phyloP scores from a whole-genome alignment of 2,113 vertebrate genomes.

The Platysternon megacephalum region DNA sequence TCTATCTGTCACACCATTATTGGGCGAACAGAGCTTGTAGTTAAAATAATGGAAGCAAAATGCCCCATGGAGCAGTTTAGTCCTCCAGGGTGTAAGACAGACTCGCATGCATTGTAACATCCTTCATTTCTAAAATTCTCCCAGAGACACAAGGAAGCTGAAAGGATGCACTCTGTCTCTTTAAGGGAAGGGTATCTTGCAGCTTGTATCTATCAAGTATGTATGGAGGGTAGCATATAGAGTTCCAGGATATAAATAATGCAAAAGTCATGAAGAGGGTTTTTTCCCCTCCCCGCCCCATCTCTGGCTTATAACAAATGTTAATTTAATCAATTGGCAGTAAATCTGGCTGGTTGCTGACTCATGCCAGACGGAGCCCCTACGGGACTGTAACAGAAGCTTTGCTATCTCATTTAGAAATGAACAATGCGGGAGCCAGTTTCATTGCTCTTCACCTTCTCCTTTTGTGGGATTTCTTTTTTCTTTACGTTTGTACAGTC shows the following conservation, averaged over 20 bases:
- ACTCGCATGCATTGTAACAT: neutral
- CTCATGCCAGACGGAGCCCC: slow-evolving; percentile 88
- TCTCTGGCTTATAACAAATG: slow-evolving; percentile 91
- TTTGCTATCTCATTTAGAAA: slow-evolving; percentile 83
- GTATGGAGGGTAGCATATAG: slow-evolving; percentile 53
- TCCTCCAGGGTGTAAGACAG: slow-evolving; percentile 45
- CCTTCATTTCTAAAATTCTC: neutral
- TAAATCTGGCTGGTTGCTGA: slow-evolving; percentile 93
- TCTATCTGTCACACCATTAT: neutral
- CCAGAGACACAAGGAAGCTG: neutral
- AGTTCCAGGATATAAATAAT: slow-evolving; percentile 83
- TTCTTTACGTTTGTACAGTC: neutral
- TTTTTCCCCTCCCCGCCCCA: slow-evolving; percentile 64
- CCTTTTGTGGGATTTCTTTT: slow-evolving; percentile 1
- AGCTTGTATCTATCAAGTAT: slow-evolving; percentile 30
- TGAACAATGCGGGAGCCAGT: slow-evolving; percentile 56
- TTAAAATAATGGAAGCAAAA: neutral
- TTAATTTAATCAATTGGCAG: slow-evolving; percentile 98
- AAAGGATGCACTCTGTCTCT: slow-evolving; percentile 15
- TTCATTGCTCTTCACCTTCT: slow-evolving; percentile 64
- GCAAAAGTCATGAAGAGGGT: slow-evolving; percentile 76
- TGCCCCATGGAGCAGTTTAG: neutral
- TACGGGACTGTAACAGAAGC: slow-evolving; percentile 79
- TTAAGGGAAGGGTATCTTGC: slow-evolving; percentile 2
- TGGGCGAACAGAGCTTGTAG: slow-evolving; percentile 15